Conservation (phyloP, 2,797 vertebrate species). For the Hippopotamyrus pictus region DNA sequence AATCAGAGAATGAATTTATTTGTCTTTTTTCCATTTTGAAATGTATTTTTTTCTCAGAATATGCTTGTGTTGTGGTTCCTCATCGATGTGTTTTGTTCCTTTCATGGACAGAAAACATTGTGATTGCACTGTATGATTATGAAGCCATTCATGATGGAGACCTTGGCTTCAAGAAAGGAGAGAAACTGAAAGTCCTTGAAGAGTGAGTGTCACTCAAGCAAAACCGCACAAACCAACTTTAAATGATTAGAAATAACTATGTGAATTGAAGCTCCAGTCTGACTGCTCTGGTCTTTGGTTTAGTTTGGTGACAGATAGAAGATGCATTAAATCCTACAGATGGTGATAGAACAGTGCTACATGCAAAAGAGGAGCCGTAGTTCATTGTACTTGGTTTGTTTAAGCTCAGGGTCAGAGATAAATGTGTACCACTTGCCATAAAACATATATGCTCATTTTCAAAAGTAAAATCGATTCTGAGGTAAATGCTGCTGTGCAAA, state of each 20-base stretch:
- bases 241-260: background rate
- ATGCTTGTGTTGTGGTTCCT: background rate
- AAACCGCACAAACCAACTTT: background rate
- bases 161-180: conserved; percentile 89
- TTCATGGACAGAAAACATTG: conserved; percentile 5
- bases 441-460: background rate
- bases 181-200: conserved; percentile 72
- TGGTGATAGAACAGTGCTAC: background rate
- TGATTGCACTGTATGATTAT: conserved; percentile 65
- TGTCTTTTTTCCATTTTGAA: background rate
- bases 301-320: background rate
- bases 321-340: background rate
- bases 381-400: background rate
- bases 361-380: background rate
- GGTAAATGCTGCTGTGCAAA: background rate
- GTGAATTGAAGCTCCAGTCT: background rate
- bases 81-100: background rate
- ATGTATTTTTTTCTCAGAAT: background rate
- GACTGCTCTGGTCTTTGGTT: background rate
- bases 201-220: conserved; percentile 68
- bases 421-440: background rate
- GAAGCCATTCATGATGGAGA: conserved; percentile 81
- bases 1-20: background rate
- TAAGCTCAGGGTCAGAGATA: background rate
- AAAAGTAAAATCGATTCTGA: background rate